These are phyloP conservation scores for Habropoda laboriosa DNA, from an alignment of 1,140 invertebrate genomes.

Conservation along the genomic window DNA sequence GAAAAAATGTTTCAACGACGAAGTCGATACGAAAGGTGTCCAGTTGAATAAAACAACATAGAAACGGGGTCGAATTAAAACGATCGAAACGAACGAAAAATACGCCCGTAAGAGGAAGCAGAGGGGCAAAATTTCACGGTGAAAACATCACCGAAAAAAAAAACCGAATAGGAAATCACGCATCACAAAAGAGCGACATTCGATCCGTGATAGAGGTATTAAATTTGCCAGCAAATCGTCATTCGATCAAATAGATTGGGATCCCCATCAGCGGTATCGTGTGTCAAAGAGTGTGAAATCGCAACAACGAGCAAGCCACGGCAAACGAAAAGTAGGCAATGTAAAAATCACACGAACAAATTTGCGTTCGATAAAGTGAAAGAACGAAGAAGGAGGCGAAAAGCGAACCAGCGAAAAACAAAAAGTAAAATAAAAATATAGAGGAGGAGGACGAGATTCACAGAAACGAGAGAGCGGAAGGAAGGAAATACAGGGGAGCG, in stretches of 20 bases:
- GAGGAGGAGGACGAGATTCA: neutral
- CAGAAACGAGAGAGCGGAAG: slow-evolving; percentile 14
- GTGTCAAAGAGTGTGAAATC: neutral
- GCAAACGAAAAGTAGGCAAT: neutral
- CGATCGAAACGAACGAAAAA: neutral
- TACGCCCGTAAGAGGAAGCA: no score
- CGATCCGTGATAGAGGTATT: neutral
- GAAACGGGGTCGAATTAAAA: neutral
- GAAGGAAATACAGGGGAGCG: slow-evolving; percentile 25
- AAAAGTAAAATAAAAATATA: neutral
- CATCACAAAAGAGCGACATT: neutral
- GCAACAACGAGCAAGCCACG: no score
- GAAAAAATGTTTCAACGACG: no score
- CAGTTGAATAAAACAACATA: no score
- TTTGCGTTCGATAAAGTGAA: neutral
- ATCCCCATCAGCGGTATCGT: neutral
- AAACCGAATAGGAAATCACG: no score
- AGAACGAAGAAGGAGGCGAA: neutral
- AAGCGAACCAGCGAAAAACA: neutral
- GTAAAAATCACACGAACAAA: neutral
- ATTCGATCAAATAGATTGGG: neutral
- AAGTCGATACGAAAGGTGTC: no score
- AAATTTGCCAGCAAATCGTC: slow-evolving; percentile 2
- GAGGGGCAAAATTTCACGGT: neutral
- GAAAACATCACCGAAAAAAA: no score